Evolutionary conservation across 2,888 invertebrate genomes (phyloP).

Genomic region (Hoplodrina blanda): DNA sequence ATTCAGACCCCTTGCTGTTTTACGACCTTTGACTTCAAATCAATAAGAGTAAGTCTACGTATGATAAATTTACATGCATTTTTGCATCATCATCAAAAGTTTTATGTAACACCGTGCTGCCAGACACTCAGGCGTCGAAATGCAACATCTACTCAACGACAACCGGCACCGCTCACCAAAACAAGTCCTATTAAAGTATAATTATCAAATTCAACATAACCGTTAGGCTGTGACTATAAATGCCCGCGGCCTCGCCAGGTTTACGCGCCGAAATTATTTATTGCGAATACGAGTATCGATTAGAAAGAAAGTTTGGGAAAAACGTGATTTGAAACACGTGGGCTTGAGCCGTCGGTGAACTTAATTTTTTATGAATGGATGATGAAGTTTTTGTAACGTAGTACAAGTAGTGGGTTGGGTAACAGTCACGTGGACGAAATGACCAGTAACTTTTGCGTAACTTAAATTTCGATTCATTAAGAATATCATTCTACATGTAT

Average conservation of each 20-base stretch:
- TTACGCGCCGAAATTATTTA: conserved; percentile 50
- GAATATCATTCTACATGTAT: not conserved
- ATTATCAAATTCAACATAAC: conserved; percentile 46
- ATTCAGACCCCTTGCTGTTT: conserved; percentile 3
- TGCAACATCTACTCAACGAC: conserved; percentile 13
- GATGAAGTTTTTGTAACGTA: conserved; percentile 17
- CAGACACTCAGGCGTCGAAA: conserved; percentile 60
- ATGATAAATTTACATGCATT: not conserved
- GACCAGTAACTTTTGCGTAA: conserved; percentile 17
- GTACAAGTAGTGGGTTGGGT: conserved; percentile 25
- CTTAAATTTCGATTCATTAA: conserved; percentile 7
- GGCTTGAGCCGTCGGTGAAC: conserved; percentile 11
- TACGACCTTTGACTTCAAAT: conserved; percentile 8
- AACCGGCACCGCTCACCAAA: conserved; percentile 22
- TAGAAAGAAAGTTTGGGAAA: conserved; percentile 61
- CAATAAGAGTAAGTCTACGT: not conserved
- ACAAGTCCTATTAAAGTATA: conserved; percentile 54
- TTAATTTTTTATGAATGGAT: conserved; percentile 46
- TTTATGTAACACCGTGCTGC: conserved; percentile 34
- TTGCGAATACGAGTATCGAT: conserved; percentile 52
- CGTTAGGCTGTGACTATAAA: conserved; percentile 33
- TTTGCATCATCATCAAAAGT: conserved; percentile 8
- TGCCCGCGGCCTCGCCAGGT: conserved; percentile 35
- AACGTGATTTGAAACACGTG: conserved; percentile 48
- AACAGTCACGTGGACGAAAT: not conserved